Conservation (phyloP, 2,797 vertebrate species). For the Scolopax bukidnonensis region DNA sequence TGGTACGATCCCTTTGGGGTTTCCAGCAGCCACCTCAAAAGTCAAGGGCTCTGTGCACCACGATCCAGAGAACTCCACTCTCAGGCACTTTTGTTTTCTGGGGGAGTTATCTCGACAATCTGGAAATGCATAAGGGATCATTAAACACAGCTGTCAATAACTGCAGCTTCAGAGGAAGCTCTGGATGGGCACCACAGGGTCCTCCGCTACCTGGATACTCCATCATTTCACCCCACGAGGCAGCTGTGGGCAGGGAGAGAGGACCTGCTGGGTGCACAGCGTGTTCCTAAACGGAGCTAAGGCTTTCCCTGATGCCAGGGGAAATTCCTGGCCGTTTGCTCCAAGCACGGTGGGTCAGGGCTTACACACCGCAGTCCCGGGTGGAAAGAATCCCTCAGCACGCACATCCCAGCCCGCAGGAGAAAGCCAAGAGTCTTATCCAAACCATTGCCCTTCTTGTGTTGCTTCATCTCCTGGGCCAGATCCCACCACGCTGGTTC, state of each 20-base stretch:
- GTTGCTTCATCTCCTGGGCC: neutral
- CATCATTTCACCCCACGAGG: neutral
- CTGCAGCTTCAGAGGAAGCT: neutral
- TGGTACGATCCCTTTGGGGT: constrained; percentile 21
- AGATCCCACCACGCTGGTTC: neutral
- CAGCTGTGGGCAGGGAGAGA: accelerated
- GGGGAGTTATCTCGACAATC: accelerated
- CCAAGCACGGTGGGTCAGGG: accelerated
- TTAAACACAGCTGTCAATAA: neutral
- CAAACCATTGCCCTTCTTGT: neutral
- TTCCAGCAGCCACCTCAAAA: constrained; percentile 6
- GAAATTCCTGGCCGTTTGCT: neutral
- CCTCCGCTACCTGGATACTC: neutral
- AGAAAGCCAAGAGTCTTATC: neutral
- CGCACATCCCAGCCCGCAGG: neutral
- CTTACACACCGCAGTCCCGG: neutral
- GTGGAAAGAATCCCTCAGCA: neutral
- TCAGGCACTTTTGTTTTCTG: neutral
- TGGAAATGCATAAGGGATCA: neutral
- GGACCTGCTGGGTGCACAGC: accelerated
- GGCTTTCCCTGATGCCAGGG: neutral
- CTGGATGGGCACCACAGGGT: neutral
- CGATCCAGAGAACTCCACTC: neutral
- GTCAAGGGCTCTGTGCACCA: neutral
- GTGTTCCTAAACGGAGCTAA: neutral